Evolutionary conservation across 2,113 vertebrate species (phyloP).

Genomic region (Brachypodius melanocephalos): DNA sequence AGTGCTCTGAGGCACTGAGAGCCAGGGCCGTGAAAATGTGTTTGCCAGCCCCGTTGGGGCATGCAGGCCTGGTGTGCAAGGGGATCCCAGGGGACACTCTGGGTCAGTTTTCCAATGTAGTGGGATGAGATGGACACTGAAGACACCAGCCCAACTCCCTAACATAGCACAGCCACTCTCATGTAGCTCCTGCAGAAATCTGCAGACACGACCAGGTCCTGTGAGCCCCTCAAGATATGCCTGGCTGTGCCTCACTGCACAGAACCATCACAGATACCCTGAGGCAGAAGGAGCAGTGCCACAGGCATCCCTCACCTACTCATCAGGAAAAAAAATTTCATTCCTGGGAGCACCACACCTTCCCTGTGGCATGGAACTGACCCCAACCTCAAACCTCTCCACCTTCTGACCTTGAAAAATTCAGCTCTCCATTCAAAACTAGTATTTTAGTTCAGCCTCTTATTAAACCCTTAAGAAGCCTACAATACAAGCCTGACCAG

Average conservation of each 20-base stretch:
- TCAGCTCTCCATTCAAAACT: not conserved
- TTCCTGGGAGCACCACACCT: not conserved
- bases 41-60: not conserved
- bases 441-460: conserved; percentile 22
- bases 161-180: fast-evolving
- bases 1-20: not conserved
- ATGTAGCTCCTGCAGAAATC: not conserved
- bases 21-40: not conserved
- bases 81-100: fast-evolving
- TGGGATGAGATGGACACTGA: not conserved
- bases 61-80: fast-evolving
- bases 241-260: not conserved
- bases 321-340: fast-evolving
- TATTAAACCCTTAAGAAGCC: conserved; percentile 44
- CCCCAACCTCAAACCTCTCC: not conserved
- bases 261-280: not conserved
- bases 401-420: conserved; percentile 32
- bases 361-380: not conserved
- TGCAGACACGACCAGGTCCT: not conserved
- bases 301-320: not conserved
- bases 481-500: conserved; percentile 42
- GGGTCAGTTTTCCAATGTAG: not conserved
- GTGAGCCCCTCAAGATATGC: fast-evolving
- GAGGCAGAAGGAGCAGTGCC: not conserved
- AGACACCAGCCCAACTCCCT: not conserved